phyloP scores from a whole-genome alignment of 2,888 invertebrate genomes.

The Falcaria lacertinaria region DNA sequence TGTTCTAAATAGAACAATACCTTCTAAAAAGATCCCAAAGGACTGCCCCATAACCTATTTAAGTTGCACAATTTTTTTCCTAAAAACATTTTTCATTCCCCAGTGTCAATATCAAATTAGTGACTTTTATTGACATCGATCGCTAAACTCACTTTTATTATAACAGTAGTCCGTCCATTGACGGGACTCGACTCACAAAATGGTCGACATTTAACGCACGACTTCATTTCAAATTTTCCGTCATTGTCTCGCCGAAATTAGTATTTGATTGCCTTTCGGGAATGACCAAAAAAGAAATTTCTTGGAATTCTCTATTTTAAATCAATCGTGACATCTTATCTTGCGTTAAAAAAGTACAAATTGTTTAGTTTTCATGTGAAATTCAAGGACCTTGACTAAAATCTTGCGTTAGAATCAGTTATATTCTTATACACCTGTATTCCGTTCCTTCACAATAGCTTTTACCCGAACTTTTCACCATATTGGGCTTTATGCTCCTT shows the following conservation, averaged over 20 bases:
- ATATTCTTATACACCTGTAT: no score
- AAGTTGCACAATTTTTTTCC: neutral
- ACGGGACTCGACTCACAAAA: conserved; percentile 22
- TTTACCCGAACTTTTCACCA: no score
- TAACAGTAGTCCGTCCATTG: neutral
- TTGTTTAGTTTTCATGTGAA: no score
- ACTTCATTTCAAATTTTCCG: conserved; percentile 64
- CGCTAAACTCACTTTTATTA: conserved; percentile 1
- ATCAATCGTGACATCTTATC: no score
- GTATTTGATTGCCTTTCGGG: conserved; percentile 52
- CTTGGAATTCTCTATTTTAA: no score
- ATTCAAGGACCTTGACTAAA: no score
- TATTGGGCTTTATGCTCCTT: no score
- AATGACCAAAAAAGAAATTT: neutral
- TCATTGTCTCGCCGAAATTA: conserved; percentile 61
- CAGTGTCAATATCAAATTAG: conserved; percentile 36
- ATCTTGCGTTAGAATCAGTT: no score
- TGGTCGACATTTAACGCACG: conserved; percentile 54
- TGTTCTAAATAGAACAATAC: no score
- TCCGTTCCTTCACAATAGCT: no score
- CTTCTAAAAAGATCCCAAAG: conserved; percentile 6
- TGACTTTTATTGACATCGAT: conserved; percentile 38
- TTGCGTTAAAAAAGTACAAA: no score
- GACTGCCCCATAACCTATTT: conserved; percentile 22
- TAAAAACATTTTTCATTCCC: conserved; percentile 7